phyloP scores from a whole-genome alignment of 2,888 invertebrate genomes.

The Eupithecia centaureata region DNA sequence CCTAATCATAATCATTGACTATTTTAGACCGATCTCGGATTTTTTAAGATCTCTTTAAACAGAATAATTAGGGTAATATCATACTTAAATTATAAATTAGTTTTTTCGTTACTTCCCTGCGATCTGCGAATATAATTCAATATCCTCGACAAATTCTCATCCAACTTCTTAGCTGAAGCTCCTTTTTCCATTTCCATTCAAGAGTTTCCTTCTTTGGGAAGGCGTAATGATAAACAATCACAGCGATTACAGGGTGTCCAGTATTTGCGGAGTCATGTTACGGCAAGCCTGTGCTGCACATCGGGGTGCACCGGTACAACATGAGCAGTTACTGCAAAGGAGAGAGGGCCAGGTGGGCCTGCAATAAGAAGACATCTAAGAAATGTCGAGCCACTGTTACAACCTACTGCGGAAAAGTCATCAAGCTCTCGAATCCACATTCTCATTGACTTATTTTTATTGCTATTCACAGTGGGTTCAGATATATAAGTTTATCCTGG shows the following conservation, averaged over 20 bases:
- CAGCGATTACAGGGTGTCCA: conserved; percentile 16
- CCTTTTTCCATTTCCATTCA: background rate
- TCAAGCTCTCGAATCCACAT: conserved; percentile 18
- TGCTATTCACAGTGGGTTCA: too few relatives aligned
- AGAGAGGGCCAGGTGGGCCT: conserved; percentile 27
- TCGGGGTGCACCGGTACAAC: conserved; percentile 49
- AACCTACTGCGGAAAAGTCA: conserved; percentile 36
- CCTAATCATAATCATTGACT: conserved; percentile 15
- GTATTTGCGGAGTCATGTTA: conserved; percentile 18
- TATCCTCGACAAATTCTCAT: background rate
- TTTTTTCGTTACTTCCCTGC: background rate
- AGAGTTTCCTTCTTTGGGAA: background rate
- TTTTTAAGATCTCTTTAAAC: background rate
- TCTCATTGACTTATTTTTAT: conserved; percentile 6
- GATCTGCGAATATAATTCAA: background rate
- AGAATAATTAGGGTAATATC: background rate
- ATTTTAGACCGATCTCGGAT: background rate
- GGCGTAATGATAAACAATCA: background rate
- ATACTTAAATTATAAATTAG: background rate
- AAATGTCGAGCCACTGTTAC: conserved; percentile 52
- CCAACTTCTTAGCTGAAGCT: background rate
- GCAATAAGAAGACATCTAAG: conserved; percentile 40
- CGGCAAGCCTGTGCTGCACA: conserved; percentile 26
- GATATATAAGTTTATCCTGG: too few relatives aligned
- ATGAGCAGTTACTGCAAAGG: conserved; percentile 20